These are phyloP conservation scores for Triplophysa tibetana DNA, from an alignment of 2,113 vertebrate species.

Conservation along the genomic window DNA sequence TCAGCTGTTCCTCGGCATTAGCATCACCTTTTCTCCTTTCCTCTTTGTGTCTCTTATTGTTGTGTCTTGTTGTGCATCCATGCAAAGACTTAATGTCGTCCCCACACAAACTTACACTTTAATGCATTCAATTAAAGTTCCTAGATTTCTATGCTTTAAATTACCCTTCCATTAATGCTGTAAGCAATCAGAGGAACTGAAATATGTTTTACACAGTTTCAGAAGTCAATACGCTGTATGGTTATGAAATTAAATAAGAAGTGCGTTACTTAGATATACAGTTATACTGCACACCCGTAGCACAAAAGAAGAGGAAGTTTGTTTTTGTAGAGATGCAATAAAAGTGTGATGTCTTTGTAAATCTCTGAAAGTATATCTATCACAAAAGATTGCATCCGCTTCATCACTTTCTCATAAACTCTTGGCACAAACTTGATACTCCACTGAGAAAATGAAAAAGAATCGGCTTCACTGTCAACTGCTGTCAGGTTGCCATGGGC, in stretches of 20 bases:
- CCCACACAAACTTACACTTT: not conserved
- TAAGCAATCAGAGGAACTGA: no score
- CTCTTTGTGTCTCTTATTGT: not conserved
- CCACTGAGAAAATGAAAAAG: constrained; percentile 8
- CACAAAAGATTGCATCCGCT: constrained; percentile 20
- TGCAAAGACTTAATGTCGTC: not conserved
- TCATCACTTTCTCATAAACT: constrained; percentile 47
- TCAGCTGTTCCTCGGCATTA: constrained; percentile 27
- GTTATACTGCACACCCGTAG: no score
- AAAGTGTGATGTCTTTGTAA: not conserved
- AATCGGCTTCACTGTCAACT: constrained; percentile 31
- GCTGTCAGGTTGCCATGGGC: constrained; percentile 37
- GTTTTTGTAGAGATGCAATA: not conserved
- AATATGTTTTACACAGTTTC: no score
- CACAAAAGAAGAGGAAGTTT: no score
- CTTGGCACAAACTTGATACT: constrained; percentile 16
- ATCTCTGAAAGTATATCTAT: constrained; percentile 10
- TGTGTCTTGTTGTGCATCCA: not conserved
- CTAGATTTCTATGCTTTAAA: no score
- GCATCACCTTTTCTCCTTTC: constrained; percentile 16
- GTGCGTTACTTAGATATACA: no score
- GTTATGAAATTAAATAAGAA: no score
- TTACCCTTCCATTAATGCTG: no score
- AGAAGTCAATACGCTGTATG: no score
- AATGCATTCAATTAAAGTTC: no score